Percentiles rank a stretch among this genome's conserved stretches.
Conservation (phyloP, 2,888 invertebrate species). For the Sarcophaga caerulescens region DNA sequence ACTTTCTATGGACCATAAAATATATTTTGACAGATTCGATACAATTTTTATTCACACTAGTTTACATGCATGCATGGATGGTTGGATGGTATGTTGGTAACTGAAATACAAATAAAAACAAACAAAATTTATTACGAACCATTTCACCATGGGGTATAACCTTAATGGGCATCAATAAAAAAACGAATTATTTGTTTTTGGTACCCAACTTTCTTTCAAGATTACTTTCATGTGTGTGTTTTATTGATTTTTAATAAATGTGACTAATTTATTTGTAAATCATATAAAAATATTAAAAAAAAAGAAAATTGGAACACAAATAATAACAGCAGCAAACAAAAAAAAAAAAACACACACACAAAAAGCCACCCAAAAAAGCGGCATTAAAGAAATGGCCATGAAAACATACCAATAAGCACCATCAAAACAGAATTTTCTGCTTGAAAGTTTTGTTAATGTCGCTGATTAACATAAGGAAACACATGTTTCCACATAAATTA, state of each 20-base stretch:
- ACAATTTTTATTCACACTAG: background rate
- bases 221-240: background rate
- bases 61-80: background rate
- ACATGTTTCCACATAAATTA: conserved; percentile 49
- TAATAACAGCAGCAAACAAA: too few species aligned
- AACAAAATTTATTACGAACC: conserved; percentile 18
- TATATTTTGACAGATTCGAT: conserved; percentile 46
- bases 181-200: conserved; percentile 7
- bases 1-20: conserved; percentile 45
- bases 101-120: conserved; percentile 27
- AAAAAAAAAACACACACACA: too few species aligned
- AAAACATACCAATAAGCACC: background rate
- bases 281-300: background rate
- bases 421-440: background rate
- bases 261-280: conserved; percentile 52
- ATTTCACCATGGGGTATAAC: conserved; percentile 22
- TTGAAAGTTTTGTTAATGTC: conserved; percentile 53
- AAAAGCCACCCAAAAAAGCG: background rate
- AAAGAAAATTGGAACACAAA: background rate
- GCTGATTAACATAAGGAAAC: conserved; percentile 48
- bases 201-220: background rate
- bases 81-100: background rate
- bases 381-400: background rate
- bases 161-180: conserved; percentile 23
- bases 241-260: conserved; percentile 57